Evolutionary conservation across 2,888 invertebrate genomes (phyloP), one percentile per base, ranked within the genome.

Genomic region (Xylocampa areola): DNA sequence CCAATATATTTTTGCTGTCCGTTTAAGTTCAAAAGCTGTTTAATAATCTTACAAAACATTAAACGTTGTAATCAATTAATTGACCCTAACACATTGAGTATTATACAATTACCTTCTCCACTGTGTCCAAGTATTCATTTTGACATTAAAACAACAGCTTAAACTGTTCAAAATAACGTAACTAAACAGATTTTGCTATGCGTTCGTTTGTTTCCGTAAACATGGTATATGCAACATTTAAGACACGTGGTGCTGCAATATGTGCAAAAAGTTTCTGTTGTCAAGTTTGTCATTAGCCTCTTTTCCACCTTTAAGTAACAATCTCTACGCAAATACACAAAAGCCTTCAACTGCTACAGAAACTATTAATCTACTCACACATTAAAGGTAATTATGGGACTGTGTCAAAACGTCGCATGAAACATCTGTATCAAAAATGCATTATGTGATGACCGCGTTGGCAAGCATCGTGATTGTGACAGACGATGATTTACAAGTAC

Each of bases 41-140:
- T 47, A 54, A 45, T 35, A 37, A 40, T 53, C 35, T 71, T 67
- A 39, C 67, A 41, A 41, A 54, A 71, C 47, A 32, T 47, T 16
- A 25, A 32, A 47, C 33, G 70, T 68, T 63, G 53, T 67, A 59
- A 70, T 59, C 43, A 51, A 49, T 59, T 37, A 44, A 53, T 51
- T 72, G 55, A 68, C 64, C 64, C 48, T 40, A 21, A 72, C 72
- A 39, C 40, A 50, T 39, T 21, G 35, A 17, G 40, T 59, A 59
- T 63, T 59, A 48, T 41, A 37, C 35, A 51, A 62, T 58, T 36
- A 54, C 25, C 29, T 7, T 23, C 39, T 54, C 25, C 53, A 45
- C 13, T 11, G 6, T 41, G 23, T 19, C 29, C 4, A 14, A 30
- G 17, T 50, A 36, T 47, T 39, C 8, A 48, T 49, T 65, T 48